Evolutionary conservation across 2,888 invertebrate genomes (phyloP), one percentile per base, ranked within the genome.

Genomic region (Lottia gigantea): DNA sequence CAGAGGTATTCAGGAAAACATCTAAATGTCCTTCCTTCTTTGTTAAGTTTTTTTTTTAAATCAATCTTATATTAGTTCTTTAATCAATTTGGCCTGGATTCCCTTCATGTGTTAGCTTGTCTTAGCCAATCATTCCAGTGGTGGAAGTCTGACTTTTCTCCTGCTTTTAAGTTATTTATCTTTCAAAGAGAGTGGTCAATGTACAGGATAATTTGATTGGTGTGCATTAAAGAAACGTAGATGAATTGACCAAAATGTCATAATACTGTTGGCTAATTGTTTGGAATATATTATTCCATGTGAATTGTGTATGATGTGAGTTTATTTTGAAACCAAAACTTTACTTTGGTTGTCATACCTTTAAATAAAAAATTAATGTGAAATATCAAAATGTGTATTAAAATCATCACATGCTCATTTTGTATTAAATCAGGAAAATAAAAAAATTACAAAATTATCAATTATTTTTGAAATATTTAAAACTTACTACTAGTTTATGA

Each of bases 1-100:
- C 40, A 40, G 40, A 40, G 11, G 40, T 40, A 40, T 40, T 40
- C 40, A 40, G 40, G 40, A 11, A 40, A 40, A 40, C 40, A 40
- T 40, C 40, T 40, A 8, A 40, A 6, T 31, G 31, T 40, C 11
- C 40, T 14, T 55, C 14, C 23, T 8, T 55, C 55, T 19, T 55
- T 55, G 55, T 55, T 55, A 55, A n/a, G 55, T 55, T 55, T 55
- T 49, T 55, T n/a, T 55, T 55, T 19, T 55, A 55, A 55, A 23
- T 55, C n/a, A 40, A 40, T 40, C 40, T 40, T 40, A 11, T 40
- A 40, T 11, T 8, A 8, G 7, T 8, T 40, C 40, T 40, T 40
- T 40, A 40, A 8, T 40, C 40, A 40, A 40, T 55, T 23, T 19
- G 55, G 23, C 55, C 55, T 55, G 55, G 55, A 55, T 55, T 55